Base-by-base conservation (phyloP, 2,797 vertebrate species). In the Rhodeus uyekii region DNA sequence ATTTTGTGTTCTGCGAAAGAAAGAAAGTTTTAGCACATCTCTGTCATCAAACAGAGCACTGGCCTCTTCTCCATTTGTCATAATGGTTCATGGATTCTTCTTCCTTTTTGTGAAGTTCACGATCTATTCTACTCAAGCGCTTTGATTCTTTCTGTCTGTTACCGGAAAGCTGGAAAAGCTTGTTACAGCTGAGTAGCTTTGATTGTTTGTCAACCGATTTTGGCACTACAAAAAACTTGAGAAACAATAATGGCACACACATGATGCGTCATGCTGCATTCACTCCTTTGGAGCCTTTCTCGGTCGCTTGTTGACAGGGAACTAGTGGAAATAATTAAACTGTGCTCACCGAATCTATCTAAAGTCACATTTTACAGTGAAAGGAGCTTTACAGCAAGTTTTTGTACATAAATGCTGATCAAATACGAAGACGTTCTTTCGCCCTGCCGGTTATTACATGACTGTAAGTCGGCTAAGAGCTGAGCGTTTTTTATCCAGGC, bases 31-130 rank as follows among this genome's bases (percentile, higher is more conserved):
- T 34, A 61, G 38, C 74, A 76, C 9, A 22, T 2, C 32, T 64
- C 65, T 39, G n/a, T 68, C 74, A 61, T 76, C 74, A 42, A 61
- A 76, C 38, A 27, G 38, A 29, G 53, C 39, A 24, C 76, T 27
- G 19, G 60, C 38, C 61, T 85, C 67, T 32, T 78, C 61, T 68
- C 55, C 63, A 61, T 65, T 76, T 68, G 72, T 74, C 83, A 64
- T 77, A 85, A 85, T 87, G 73, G 68, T 61, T 64, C 75, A 76
- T 42, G 78, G 76, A 76, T 80, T 75, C 44, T 71, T 44, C 18
- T 13, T 74, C 32, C 44, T 61, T 65, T n/a, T 75, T 63, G 32
- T 75, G 36, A 75, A 55, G 60, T 75, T 64, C 27, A 64, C 42
- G 61, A 65, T 50, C 63, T 46, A 78, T 81, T 65, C 60, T 5